phyloP scores from a whole-genome alignment of 2,888 invertebrate genomes.

The Caenorhabditis sulstoni region DNA sequence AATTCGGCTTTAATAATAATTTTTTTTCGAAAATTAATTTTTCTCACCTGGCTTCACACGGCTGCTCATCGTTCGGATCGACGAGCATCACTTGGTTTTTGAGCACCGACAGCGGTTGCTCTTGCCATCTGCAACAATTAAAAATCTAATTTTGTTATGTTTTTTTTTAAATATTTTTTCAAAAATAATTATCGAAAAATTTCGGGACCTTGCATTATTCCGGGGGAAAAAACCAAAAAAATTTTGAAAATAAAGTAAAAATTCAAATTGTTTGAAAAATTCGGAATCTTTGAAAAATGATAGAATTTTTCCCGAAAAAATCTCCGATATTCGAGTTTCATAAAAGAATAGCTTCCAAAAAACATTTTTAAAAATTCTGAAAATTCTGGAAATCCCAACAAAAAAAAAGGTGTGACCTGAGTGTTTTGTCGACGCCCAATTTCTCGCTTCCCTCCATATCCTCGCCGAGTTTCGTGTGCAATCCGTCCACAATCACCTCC shows the following conservation, averaged over 20 bases:
- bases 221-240: too few species aligned
- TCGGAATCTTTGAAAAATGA: too few species aligned
- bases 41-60: conserved; percentile 65
- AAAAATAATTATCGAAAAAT: too few species aligned
- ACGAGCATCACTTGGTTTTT: conserved; percentile 77
- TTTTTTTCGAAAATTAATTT: conserved; percentile 10
- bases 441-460: conserved; percentile 70
- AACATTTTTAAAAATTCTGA: too few species aligned
- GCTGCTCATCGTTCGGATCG: conserved; percentile 78
- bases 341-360: too few species aligned
- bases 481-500: conserved; percentile 76
- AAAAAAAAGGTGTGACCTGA: conserved; percentile 42
- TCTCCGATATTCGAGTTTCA: neutral
- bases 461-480: conserved; percentile 74
- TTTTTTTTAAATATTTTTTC: neutral
- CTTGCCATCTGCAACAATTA: conserved; percentile 61
- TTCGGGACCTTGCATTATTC: neutral
- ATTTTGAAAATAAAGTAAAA: too few species aligned
- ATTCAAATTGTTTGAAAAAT: too few species aligned
- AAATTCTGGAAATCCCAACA: too few species aligned
- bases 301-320: conserved; percentile 6
- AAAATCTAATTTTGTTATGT: neutral
- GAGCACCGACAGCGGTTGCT: conserved; percentile 72
- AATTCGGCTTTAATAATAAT: neutral
- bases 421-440: conserved; percentile 66